Evolutionary conservation across 1,140 invertebrate species (phyloP), one percentile per base, ranked within the genome.

Genomic region (Cotesia glomerata): DNA sequence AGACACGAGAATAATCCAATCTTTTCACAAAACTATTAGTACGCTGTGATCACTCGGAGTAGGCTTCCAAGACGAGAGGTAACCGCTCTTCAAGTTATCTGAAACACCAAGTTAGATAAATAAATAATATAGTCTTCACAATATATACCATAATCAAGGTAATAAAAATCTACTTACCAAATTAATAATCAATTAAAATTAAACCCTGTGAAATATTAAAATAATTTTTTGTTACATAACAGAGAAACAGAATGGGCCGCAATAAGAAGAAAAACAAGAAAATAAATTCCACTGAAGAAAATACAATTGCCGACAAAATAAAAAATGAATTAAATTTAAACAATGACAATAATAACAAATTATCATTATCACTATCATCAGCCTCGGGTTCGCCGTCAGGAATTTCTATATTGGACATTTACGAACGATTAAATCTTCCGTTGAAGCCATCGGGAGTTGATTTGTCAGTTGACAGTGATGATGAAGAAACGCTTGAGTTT

Each of bases 401-500:
- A 58, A 34, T 14, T 16, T 51, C 73, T 8, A 79, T 82, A 34
- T 35, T 73, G 4, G 76, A 75, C 11, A 74, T 82, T 49, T 67
- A 74, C 18, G 73, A 75, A 5, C 76, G 85, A 35, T 32, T 84
- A 11, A 56, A 74, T 16, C 75, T 80, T 35, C 77, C 79, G 8
- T 72, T 82, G 11, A 72, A 70, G 66, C 58, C 70, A 35, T 39
- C 54, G 14, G 59, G 54, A 35, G 70, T 77, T 35, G 72, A 73
- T 71, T 67, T 71, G n/a, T 74, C 65, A 36, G 49, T 62, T 11
- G 76, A 75, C 4, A 75, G 59, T 35, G 77, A 79, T 16, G 80
- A 79, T 5, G 80, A 86, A 13, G 77, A 81, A 49, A 69, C 71
- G 0, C 26, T 86, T 0, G 81, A 82, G 51, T 75, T 86, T 52